Evolutionary conservation across 2,888 invertebrate species (phyloP), one percentile per base, ranked within the genome.

Genomic region (Leucophenga montana): DNA sequence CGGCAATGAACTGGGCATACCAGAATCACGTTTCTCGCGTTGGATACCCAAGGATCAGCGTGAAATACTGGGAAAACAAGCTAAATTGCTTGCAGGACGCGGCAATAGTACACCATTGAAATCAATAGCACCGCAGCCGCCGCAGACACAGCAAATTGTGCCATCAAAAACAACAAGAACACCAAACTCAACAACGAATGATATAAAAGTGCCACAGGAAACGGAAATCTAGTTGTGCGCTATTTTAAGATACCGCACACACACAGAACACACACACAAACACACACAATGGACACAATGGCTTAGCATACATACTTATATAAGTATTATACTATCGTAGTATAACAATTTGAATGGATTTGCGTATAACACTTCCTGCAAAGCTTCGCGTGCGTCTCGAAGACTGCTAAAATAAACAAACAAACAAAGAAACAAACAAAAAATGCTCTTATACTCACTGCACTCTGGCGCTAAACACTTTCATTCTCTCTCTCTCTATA

Each of bases 21-120:
- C 88, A 1, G 87, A 87, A 69, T 87, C 87, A 31, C 86, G 88
- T 57, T 87, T 86, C 75, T 80, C 88, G 8, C 87, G 86, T 20
- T 88, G 88, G 89, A 80, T 87, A 75, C 88, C 89, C 66, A 87
- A 87, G 75, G 87, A 88, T 80, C 88, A 88, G 71, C 84, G 88
- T 61, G 89, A 87, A 71, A 79, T 88, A 69, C 80, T 88, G 59
- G 86, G 88, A 74, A 88, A 87, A 71, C 88, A 88, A 75, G 88
- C 88, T 3, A 84, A 85, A 66, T 72, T 87, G 67, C 78, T 87
- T 65, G 85, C 87, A 3, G 87, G 86, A 71, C 84, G 84, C 54
- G 75, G 76, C 65, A 77, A 77, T 39, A 39, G 11, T 57, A 67
- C 76, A 16, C 16, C 8, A 18, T 18, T 33, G 11, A n/a, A 8